These are phyloP conservation scores for Manis javanica DNA, from an alignment of 2,797 vertebrate genomes.

Conservation along the genomic window DNA sequence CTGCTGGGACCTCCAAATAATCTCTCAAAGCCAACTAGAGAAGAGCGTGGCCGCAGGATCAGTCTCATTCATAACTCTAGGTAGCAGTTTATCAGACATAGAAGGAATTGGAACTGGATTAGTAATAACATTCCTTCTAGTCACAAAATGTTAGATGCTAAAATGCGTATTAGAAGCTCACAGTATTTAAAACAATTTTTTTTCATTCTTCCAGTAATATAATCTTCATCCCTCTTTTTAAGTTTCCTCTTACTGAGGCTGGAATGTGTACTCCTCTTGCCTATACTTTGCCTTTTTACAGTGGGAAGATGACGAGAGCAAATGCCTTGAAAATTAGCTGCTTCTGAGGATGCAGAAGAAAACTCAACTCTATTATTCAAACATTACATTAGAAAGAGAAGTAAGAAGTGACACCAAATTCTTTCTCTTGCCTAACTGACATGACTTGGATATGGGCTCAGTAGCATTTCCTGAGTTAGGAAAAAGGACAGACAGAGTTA, in stretches of 20 bases:
- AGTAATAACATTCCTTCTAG: neutral
- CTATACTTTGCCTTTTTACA: neutral
- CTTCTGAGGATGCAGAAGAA: neutral
- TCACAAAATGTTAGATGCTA: neutral
- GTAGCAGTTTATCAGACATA: neutral
- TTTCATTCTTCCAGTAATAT: neutral
- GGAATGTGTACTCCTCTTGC: neutral
- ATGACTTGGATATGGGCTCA: neutral
- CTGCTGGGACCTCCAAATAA: neutral
- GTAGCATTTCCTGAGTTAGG: neutral
- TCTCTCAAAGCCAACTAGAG: neutral
- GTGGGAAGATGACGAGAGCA: neutral
- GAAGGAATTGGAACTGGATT: neutral
- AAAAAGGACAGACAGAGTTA: neutral
- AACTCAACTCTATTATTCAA: neutral
- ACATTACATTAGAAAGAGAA: neutral
- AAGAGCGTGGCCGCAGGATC: neutral
- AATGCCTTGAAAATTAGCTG: neutral
- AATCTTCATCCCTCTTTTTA: neutral
- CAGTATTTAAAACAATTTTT: neutral
- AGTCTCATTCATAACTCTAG: neutral
- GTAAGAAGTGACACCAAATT: neutral
- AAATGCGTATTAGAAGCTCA: neutral
- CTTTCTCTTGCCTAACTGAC: neutral
- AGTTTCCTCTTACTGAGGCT: neutral